phyloP scores from a whole-genome alignment of 2,113 vertebrate genomes.

The Phylloscopus trochilus region DNA sequence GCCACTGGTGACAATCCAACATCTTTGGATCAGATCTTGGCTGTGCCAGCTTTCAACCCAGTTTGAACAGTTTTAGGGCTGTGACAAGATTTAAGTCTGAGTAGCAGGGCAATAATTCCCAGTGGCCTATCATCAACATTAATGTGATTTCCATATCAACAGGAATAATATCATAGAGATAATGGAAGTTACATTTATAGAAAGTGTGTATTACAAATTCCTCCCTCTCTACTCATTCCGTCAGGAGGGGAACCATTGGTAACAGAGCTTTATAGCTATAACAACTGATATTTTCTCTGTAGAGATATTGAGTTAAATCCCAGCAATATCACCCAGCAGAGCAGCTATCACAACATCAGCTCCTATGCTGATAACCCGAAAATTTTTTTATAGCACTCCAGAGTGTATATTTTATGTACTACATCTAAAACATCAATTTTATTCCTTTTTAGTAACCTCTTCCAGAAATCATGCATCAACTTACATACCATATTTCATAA shows the following conservation, averaged over 20 bases:
- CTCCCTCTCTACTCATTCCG: background rate
- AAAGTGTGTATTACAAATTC: background rate
- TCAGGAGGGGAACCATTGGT: background rate
- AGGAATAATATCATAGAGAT: background rate
- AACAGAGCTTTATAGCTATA: background rate
- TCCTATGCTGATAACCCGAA: background rate
- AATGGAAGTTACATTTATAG: background rate
- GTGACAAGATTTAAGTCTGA: background rate
- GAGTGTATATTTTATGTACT: constrained; percentile 32
- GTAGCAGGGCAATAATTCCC: background rate
- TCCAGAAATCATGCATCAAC: constrained; percentile 21
- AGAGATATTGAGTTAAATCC: background rate
- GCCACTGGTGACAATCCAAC: background rate
- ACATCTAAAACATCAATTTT: constrained; percentile 2
- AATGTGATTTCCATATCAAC: background rate
- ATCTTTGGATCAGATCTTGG: background rate
- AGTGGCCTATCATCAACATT: background rate
- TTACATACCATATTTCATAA: constrained; percentile 31
- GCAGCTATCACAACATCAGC: constrained; percentile 14
- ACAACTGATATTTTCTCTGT: background rate
- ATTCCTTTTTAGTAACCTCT: constrained; percentile 47
- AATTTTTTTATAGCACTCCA: constrained; percentile 6
- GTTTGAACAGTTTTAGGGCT: background rate
- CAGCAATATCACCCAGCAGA: background rate
- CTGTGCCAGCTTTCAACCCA: background rate